Evolutionary conservation across 2,797 vertebrate genomes (phyloP).

Genomic region (Leptoclinus maculatus): DNA sequence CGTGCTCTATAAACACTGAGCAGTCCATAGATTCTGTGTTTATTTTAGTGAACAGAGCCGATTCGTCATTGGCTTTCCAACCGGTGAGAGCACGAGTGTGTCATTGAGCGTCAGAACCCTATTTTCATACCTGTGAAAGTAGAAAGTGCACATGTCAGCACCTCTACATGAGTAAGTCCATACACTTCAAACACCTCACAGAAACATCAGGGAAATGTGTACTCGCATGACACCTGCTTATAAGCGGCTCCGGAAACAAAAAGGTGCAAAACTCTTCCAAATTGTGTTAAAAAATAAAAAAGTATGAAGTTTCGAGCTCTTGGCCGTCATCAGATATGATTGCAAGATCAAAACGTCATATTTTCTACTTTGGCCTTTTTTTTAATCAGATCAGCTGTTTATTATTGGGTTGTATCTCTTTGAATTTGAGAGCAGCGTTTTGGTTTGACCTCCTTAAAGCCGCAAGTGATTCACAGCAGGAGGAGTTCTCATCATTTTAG

Average conservation of each 20-base stretch:
- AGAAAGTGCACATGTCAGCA: slow-evolving; percentile 54
- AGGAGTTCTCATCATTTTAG: slow-evolving; percentile 3
- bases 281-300: slow-evolving; percentile 19
- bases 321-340: not conserved
- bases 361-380: not conserved
- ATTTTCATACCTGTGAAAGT: slow-evolving; percentile 78
- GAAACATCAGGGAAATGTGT: slow-evolving; percentile 6
- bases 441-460: slow-evolving; percentile 2
- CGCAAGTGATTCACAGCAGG: slow-evolving; percentile 8
- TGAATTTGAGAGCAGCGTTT: not conserved
- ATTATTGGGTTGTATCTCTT: not conserved
- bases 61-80: slow-evolving; percentile 37
- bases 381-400: not conserved
- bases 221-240: slow-evolving; percentile 22
- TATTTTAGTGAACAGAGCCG: slow-evolving; percentile 39
- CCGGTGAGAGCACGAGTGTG: slow-evolving; percentile 13
- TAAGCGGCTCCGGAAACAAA: not conserved
- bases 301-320: not conserved
- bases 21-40: slow-evolving; percentile 22
- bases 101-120: slow-evolving; percentile 58
- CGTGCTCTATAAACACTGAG: not conserved
- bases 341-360: slow-evolving; percentile 1
- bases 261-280: slow-evolving; percentile 37
- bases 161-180: slow-evolving; percentile 40
- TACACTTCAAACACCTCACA: slow-evolving; percentile 11